Percentiles rank a stretch among this genome's conserved stretches.
Conservation (phyloP, 30 jellyfish, hydroid and myxozoan species). For the Aurelia aurita complex sp. Pacific region DNA sequence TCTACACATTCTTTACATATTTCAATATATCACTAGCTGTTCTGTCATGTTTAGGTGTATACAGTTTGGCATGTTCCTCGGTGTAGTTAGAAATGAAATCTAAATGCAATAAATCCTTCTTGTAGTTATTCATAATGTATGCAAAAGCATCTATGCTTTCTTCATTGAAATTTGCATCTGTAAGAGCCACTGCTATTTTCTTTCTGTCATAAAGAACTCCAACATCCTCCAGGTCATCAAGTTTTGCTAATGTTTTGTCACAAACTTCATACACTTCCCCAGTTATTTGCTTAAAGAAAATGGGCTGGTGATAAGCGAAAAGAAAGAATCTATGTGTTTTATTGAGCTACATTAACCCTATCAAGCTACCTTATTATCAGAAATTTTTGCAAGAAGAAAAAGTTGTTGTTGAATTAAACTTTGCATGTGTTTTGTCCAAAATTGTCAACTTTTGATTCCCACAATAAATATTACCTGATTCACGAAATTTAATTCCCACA, state of each 20-base stretch:
- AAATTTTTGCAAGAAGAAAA: too few species aligned
- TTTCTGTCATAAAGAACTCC: slow-evolving; percentile 73
- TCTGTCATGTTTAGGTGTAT: slow-evolving; percentile 31
- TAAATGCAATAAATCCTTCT: slow-evolving; percentile 10
- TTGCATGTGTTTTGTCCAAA: too few species aligned
- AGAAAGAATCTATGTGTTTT: too few species aligned
- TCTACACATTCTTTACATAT: slow-evolving; percentile 1
- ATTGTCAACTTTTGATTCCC: too few species aligned
- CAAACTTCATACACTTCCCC: slow-evolving; percentile 89
- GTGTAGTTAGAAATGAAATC: slow-evolving; percentile 31
- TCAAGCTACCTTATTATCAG: too few species aligned
- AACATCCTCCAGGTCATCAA: slow-evolving; percentile 77
- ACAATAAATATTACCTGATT: too few species aligned
- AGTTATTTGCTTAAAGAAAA: slow-evolving; percentile 43
- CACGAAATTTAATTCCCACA: too few species aligned
- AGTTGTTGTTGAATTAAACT: too few species aligned
- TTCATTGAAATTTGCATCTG: slow-evolving; percentile 18
- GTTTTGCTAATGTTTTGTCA: slow-evolving; percentile 33
- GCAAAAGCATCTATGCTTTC: slow-evolving; percentile 28
- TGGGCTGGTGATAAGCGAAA: not conserved
- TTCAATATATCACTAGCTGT: not conserved
- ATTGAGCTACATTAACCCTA: too few species aligned
- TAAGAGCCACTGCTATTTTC: slow-evolving; percentile 13
- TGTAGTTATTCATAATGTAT: slow-evolving; percentile 39
- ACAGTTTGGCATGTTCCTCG: slow-evolving; percentile 40